Percentiles rank a stretch among this genome's conserved stretches.
Conservation (phyloP, 2,888 invertebrate species). For the Dexiosoma caninum region DNA sequence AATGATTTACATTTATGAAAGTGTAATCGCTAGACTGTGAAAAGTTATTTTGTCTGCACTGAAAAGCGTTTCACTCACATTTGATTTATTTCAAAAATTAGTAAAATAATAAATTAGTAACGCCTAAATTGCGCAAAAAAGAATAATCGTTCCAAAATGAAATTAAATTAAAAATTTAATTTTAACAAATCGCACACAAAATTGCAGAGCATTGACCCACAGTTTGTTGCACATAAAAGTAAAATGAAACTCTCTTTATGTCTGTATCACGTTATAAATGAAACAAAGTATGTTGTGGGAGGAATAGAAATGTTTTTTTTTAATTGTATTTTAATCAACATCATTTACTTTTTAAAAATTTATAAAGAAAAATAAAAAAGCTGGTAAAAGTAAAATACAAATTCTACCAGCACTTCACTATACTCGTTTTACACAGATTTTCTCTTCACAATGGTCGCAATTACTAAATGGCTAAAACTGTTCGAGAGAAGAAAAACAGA, state of each 20-base stretch:
- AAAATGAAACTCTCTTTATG: too few relatives aligned
- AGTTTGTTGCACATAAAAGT: not conserved
- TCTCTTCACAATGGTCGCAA: conserved; percentile 37
- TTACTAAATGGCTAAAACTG: conserved; percentile 21
- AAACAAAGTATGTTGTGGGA: not conserved
- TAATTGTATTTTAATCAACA: conserved; percentile 23
- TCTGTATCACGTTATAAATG: not conserved
- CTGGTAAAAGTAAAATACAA: not conserved
- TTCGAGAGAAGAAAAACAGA: not conserved
- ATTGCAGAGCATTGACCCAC: conserved; percentile 26
- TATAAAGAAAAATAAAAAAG: conserved; percentile 24
- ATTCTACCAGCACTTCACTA: not conserved
- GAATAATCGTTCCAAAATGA: not conserved
- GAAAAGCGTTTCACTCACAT: not conserved
- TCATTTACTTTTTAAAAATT: conserved; percentile 47
- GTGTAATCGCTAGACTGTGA: not conserved
- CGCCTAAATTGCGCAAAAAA: conserved; percentile 38
- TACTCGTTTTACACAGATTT: not conserved
- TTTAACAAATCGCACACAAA: not conserved
- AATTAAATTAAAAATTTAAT: conserved; percentile 9
- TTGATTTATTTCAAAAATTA: conserved; percentile 5
- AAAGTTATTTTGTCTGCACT: not conserved
- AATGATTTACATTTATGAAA: too few relatives aligned
- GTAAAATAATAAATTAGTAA: not conserved
- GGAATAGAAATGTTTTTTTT: not conserved